A percentile compares a stretch with the other conserved stretches of the same genome.
Evolutionary conservation across 2,888 invertebrate species (phyloP).

Genomic region (Trichopoda pennipes): DNA sequence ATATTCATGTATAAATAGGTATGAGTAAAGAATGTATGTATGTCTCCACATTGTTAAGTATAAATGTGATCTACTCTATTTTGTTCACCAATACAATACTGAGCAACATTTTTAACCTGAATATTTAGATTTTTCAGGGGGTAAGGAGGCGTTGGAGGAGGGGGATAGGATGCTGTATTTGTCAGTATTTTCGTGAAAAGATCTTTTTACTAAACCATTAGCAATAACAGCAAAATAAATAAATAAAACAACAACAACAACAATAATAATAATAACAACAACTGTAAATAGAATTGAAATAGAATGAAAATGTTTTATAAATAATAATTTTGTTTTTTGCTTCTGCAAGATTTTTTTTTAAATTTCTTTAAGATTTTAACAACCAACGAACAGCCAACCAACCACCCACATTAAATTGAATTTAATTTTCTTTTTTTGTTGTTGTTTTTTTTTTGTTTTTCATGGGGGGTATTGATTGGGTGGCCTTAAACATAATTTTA

Average conservation of each 20-base stretch:
- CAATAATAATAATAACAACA: no score
- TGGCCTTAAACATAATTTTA: conserved; percentile 39
- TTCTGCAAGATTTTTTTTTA: conserved; percentile 51
- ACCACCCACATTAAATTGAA: conserved; percentile 45
- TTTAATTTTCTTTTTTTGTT: conserved; percentile 10
- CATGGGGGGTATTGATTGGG: conserved; percentile 21
- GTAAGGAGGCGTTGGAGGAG: not conserved
- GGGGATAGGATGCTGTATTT: conserved; percentile 4
- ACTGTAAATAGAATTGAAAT: conserved; percentile 32
- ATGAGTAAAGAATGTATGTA: not conserved
- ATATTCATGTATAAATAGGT: not conserved
- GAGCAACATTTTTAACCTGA: conserved; percentile 24
- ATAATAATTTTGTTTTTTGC: conserved; percentile 68
- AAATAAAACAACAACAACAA: no score
- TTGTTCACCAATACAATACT: conserved; percentile 27
- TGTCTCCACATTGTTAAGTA: not conserved
- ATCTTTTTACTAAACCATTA: conserved; percentile 43
- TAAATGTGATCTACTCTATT: conserved; percentile 12
- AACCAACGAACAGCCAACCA: conserved; percentile 23
- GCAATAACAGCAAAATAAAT: conserved; percentile 3
- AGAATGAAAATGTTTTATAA: conserved; percentile 60
- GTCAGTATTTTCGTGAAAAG: conserved; percentile 36
- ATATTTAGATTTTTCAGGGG: not conserved
- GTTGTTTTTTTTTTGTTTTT: conserved; percentile 20
- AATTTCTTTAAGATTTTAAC: conserved; percentile 22